A percentile compares a stretch with the other conserved stretches of the same genome.
phyloP scores from a whole-genome alignment of 2,888 invertebrate genomes.

The Scaptomyza parva region DNA sequence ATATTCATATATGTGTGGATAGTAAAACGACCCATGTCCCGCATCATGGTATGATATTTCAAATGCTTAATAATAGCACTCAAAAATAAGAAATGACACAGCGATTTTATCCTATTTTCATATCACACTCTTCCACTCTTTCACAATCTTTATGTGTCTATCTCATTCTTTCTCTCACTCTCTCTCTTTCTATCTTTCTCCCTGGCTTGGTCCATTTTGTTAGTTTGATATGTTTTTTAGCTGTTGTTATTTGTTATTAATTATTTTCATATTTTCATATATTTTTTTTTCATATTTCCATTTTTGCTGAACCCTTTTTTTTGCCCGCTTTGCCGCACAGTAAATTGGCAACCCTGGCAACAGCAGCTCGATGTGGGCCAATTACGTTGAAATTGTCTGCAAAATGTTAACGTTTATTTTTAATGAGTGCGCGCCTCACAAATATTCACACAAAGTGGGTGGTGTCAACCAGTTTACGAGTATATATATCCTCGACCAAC shows the following conservation, averaged over 20 bases:
- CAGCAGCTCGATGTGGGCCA: constrained; percentile 60
- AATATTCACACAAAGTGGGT: constrained; percentile 33
- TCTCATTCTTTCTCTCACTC: not conserved
- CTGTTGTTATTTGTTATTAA: constrained; percentile 62
- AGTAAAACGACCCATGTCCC: constrained; percentile 54
- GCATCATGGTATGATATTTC: constrained; percentile 79
- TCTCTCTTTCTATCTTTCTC: not conserved
- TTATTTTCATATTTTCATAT: constrained; percentile 25
- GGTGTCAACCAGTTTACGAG: constrained; percentile 16
- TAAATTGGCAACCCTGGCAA: constrained; percentile 33
- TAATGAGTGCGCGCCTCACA: constrained; percentile 31
- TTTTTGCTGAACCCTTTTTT: not conserved
- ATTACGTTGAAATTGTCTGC: constrained; percentile 74
- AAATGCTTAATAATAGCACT: constrained; percentile 79
- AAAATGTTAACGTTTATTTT: constrained; percentile 71
- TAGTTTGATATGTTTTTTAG: constrained; percentile 29
- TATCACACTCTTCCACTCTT: constrained; percentile 2
- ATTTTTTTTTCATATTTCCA: constrained; percentile 11
- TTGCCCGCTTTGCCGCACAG: not conserved
- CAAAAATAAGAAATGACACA: constrained; percentile 75
- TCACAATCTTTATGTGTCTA: not conserved
- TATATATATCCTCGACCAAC: not conserved
- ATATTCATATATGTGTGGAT: constrained; percentile 25
- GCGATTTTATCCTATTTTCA: constrained; percentile 67
- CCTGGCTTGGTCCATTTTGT: constrained; percentile 5